phyloP scores from a whole-genome alignment of 2,113 vertebrate species.

The Scartelaos histophorus region DNA sequence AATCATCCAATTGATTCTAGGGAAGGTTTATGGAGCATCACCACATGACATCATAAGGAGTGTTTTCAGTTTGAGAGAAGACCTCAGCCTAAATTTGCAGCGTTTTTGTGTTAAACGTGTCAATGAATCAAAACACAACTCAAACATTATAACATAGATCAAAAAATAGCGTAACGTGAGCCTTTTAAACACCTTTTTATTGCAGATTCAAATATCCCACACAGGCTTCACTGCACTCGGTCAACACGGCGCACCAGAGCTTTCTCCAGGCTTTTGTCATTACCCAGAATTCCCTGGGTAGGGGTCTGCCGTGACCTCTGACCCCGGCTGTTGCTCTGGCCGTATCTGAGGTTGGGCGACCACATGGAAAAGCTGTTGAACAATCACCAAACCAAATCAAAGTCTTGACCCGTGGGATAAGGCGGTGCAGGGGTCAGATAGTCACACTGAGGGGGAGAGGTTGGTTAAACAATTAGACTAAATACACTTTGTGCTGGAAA shows the following conservation, averaged over 20 bases:
- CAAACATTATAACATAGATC: too few species aligned
- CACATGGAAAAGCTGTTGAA: conserved; percentile 63
- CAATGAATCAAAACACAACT: too few species aligned
- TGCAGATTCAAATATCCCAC: conserved; percentile 29
- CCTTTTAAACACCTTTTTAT: conserved; percentile 30
- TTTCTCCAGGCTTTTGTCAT: conserved; percentile 48
- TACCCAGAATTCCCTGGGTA: conserved; percentile 64
- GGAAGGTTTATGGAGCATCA: too few species aligned
- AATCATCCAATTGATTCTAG: too few species aligned
- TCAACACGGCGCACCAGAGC: conserved; percentile 41
- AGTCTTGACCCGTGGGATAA: conserved; percentile 58
- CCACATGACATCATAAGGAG: too few species aligned
- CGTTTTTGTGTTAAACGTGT: too few species aligned
- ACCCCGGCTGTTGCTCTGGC: conserved; percentile 50
- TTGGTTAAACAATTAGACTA: conserved; percentile 39
- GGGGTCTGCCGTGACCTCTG: conserved; percentile 58
- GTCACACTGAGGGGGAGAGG: conserved; percentile 46
- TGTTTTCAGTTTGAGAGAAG: too few species aligned
- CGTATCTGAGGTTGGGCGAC: conserved; percentile 46
- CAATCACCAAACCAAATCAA: conserved; percentile 68
- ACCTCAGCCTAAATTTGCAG: too few species aligned
- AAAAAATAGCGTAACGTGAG: too few species aligned
- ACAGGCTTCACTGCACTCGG: conserved; percentile 39
- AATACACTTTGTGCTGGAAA: too few species aligned
- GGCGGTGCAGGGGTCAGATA: conserved; percentile 32